Base-by-base conservation (phyloP, 2,113 vertebrate species). In the Muntiacus muntjak region DNA sequence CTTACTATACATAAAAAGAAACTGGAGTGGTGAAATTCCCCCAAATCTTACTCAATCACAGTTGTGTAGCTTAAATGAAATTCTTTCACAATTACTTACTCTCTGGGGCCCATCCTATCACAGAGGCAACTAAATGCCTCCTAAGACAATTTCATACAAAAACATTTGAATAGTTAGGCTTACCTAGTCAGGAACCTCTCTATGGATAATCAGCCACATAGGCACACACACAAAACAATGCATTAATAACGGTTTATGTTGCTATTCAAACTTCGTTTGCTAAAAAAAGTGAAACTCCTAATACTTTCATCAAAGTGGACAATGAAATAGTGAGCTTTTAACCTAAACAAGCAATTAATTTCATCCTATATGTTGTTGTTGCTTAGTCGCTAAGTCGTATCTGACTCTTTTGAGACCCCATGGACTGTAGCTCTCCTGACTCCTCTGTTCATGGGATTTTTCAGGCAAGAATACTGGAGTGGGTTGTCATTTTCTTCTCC, bases 61-160 rank as follows among this genome's bases (percentile, higher is more conserved):
- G 36, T n/a, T n/a, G 40, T 43, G 28, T 76, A 88, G 21, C n/a
- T 97, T 96, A 89, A 95, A 71, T 87, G 21, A 89, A 90, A 74
- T 96, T 64, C 52, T 94, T 95, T 82, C 43, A n/a, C 21, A 97
- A 92, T 45, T 55, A 76, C n/a, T 87, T 87, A 52, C 47, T 90
- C 74, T 85, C 89, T 58, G 58, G 78, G 40, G 3, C 6, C 21
- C 79, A 43, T 36, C 2, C 1, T 62, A 54, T 64, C 55, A 71
- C 30, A 81, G 78, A 30, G 2, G 30, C 67, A 76, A n/a, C n/a
- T 47, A 87, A 89, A 82, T 9, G 16, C 7, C 60, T 94, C 19
- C 64, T 79, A 83, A 91, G 47, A 14, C 26, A 33, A 36, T 57
- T 94, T 88, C 40, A 36, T 23, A 89, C 15, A 45, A 74, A 85